phyloP scores from a whole-genome alignment of 2,888 invertebrate genomes.

The Cantharis flavilabris region DNA sequence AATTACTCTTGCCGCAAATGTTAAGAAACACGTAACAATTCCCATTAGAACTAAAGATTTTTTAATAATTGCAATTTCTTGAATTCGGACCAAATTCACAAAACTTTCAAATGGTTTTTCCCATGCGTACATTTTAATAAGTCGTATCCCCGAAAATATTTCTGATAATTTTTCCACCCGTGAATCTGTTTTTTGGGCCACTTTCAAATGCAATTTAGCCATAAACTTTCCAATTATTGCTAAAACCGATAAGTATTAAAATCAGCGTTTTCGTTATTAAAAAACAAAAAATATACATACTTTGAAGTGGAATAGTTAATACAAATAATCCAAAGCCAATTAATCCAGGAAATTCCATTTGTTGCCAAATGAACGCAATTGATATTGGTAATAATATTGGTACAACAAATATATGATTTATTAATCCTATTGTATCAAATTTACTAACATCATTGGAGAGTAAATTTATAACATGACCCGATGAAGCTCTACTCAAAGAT shows the following conservation, averaged over 20 bases:
- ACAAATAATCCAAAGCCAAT: constrained; percentile 64
- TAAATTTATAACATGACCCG: too few species aligned
- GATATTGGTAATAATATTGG: constrained; percentile 72
- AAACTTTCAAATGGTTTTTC: constrained; percentile 65
- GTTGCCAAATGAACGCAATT: constrained; percentile 61
- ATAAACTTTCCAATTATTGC: constrained; percentile 32
- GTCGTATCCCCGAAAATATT: constrained; percentile 69
- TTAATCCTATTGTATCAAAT: constrained; percentile 59
- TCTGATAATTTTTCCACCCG: constrained; percentile 71
- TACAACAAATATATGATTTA: constrained; percentile 56
- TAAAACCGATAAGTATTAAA: neutral
- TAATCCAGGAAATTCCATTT: constrained; percentile 60
- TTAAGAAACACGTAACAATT: constrained; percentile 71
- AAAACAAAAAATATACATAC: neutral
- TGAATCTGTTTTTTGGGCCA: constrained; percentile 61
- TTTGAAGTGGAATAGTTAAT: constrained; percentile 56
- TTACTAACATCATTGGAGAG: constrained; percentile 68
- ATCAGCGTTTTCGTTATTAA: too few species aligned
- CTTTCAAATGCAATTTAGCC: constrained; percentile 46
- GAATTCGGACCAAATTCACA: constrained; percentile 18
- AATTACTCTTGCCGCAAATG: constrained; percentile 81
- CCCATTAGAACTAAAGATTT: constrained; percentile 64
- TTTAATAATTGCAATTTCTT: constrained; percentile 35
- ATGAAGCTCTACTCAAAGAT: too few species aligned
- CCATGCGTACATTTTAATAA: constrained; percentile 77